These are phyloP conservation scores for Nebria salina DNA, from an alignment of 2,888 invertebrate genomes.

Conservation along the genomic window DNA sequence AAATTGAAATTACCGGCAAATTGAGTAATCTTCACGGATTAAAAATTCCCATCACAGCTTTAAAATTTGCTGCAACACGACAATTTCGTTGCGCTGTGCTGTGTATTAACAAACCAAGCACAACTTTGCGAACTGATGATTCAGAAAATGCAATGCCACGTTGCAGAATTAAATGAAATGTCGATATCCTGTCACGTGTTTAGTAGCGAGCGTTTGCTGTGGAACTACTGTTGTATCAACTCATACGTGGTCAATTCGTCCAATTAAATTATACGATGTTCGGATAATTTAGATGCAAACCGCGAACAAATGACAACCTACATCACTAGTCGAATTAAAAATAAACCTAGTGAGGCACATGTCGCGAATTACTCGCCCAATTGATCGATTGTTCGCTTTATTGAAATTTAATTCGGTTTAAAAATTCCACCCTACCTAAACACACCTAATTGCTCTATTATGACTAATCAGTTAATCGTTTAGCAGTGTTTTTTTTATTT, in stretches of 20 bases:
- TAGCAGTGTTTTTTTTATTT: no score
- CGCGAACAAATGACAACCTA: constrained; percentile 2
- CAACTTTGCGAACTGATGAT: neutral
- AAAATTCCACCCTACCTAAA: neutral
- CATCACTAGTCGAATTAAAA: neutral
- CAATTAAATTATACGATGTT: neutral
- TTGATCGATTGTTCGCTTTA: neutral
- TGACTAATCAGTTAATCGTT: no score
- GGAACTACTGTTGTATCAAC: neutral
- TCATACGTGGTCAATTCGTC: neutral
- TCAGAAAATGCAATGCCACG: neutral
- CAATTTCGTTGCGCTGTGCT: no score
- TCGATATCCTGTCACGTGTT: neutral
- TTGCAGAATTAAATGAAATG: neutral
- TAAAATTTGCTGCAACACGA: no score
- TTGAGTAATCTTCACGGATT: no score
- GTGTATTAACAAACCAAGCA: neutral
- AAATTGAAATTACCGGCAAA: no score
- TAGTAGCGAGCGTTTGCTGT: neutral
- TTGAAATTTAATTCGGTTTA: neutral
- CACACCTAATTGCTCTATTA: no score
- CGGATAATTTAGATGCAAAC: constrained; percentile 11
- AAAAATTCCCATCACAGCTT: no score
- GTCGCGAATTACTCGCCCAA: neutral
- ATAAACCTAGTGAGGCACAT: neutral